These are phyloP conservation scores for Hyperopisus bebe DNA, from an alignment of 2,113 vertebrate genomes.

Conservation along the genomic window DNA sequence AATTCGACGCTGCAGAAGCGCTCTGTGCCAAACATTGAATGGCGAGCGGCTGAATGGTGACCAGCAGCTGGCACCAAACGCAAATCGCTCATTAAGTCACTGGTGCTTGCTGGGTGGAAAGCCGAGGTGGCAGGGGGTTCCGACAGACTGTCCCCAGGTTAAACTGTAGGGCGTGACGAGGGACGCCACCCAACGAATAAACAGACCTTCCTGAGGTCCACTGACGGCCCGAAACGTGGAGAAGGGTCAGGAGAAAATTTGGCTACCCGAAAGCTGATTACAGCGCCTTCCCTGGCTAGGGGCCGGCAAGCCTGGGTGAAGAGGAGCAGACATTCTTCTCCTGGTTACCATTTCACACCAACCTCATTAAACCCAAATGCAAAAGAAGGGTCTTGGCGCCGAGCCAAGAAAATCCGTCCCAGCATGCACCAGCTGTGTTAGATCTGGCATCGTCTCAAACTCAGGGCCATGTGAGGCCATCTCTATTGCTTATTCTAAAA, in stretches of 20 bases:
- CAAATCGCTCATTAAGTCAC: not conserved
- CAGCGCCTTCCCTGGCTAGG: not conserved
- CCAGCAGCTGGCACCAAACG: not conserved
- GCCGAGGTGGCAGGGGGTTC: conserved; percentile 33
- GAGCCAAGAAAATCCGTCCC: conserved; percentile 36
- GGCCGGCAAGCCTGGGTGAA: not conserved
- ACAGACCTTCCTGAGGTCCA: not conserved
- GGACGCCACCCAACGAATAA: not conserved
- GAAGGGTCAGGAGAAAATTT: not conserved
- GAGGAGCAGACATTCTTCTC: not conserved
- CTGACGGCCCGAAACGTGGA: not conserved
- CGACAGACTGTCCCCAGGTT: conserved; percentile 29
- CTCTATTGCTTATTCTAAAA: not conserved
- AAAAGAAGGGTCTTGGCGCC: conserved; percentile 14
- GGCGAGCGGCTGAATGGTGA: not conserved
- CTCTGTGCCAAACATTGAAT: no score
- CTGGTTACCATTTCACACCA: not conserved
- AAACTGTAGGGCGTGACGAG: not conserved
- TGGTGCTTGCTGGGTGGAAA: not conserved
- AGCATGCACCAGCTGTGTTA: conserved; percentile 35
- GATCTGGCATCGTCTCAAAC: conserved; percentile 28
- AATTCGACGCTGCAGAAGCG: not conserved
- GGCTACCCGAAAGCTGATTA: not conserved
- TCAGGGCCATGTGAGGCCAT: not conserved
- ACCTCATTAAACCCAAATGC: not conserved